These are phyloP conservation scores for Camptogramma bilineatum DNA, from an alignment of 2,888 invertebrate species.

Conservation along the genomic window DNA sequence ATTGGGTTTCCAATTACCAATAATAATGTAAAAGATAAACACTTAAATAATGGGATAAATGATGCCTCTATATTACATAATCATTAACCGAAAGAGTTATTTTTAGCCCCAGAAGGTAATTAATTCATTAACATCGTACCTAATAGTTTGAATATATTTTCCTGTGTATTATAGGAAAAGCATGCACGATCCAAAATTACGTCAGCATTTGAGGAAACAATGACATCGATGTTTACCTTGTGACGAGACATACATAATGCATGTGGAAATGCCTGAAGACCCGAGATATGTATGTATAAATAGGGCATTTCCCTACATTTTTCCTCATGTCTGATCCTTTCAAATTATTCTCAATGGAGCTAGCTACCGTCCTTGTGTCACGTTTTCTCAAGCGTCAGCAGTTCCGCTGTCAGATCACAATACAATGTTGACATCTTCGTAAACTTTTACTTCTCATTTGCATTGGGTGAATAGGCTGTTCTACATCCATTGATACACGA, in stretches of 20 bases:
- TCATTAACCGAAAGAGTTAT: neutral
- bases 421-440: constrained; percentile 30
- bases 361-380: constrained; percentile 3
- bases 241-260: too few relatives aligned
- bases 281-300: too few relatives aligned
- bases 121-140: neutral
- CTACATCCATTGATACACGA: constrained; percentile 34
- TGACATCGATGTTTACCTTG: neutral
- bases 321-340: too few relatives aligned
- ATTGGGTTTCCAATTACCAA: too few relatives aligned
- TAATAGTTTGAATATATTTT: neutral
- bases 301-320: too few relatives aligned
- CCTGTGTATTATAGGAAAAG: neutral
- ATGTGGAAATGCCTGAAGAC: too few relatives aligned
- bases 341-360: neutral
- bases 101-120: neutral
- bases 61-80: too few relatives aligned
- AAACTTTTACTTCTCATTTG: constrained; percentile 37
- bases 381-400: constrained; percentile 16
- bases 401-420: constrained; percentile 35
- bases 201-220: neutral
- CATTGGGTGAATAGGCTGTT: constrained; percentile 36
- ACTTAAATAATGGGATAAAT: too few relatives aligned
- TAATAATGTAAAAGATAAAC: too few relatives aligned
- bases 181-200: neutral